Evolutionary conservation across 2,888 invertebrate species (phyloP), one percentile per base, ranked within the genome.

Genomic region (Mantis religiosa): DNA sequence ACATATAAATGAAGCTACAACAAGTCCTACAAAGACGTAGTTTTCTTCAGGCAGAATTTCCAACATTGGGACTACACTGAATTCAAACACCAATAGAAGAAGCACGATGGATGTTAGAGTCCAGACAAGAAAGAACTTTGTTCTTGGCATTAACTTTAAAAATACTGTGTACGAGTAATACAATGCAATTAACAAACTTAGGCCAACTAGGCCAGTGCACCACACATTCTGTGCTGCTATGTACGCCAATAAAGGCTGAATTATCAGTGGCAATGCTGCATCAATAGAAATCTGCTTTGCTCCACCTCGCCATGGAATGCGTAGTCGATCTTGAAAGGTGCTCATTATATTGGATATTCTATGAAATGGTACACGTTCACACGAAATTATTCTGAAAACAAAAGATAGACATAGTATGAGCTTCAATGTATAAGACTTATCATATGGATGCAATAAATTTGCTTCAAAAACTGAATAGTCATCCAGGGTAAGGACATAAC

Each of bases 121-220:
- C 97, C 97, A 97, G 91, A 96, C 95, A 90, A 95, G 94, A 92
- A 97, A 97, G 92, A 97, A 97, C 91, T 95, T 95, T 2, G 97
- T 96, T 89, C 95, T 94, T 6, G 93, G 92, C 87, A 91, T 90
- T 89, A 93, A 93, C 90, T 92, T 91, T 12, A 93, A 90, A 88
- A 93, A 93, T 47, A 88, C 34, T 28, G 82, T 83, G 41, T 89
- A 83, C 7, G 89, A 81, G 82, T 89, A 90, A 81, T 82, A 90
- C 54, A 90, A 41, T n/a, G 87, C 27, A 8, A 91, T 90, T 41
- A 92, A 90, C 28, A 92, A 90, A 7, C 92, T 90, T 3, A 93
- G 89, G 91, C 92, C 92, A 83, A 93, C 92, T 20, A 93, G 91
- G 28, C 92, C 90, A 3, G 92, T 92, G 2, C 92, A 93, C 88